These are phyloP conservation scores for Alligator sinensis DNA, from an alignment of 2,113 vertebrate genomes.

Conservation along the genomic window DNA sequence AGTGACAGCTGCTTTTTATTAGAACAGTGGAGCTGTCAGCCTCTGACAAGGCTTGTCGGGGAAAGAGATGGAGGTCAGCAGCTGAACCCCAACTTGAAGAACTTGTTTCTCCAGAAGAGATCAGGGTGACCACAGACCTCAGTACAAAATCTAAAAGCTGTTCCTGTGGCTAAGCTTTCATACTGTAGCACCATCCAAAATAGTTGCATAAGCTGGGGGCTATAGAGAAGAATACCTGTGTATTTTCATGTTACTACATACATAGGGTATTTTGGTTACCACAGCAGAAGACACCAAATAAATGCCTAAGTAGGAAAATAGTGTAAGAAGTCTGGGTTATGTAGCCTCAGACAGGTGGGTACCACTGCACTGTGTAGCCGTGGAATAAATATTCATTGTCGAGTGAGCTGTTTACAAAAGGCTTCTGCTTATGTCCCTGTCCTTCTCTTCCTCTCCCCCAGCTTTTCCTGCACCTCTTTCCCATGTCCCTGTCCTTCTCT, in stretches of 20 bases:
- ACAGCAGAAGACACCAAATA: background rate
- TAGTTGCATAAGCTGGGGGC: background rate
- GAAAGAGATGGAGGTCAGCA: background rate
- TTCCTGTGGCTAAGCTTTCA: background rate
- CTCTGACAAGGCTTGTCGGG: background rate
- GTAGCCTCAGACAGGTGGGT: background rate
- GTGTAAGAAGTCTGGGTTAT: background rate
- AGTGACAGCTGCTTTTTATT: background rate
- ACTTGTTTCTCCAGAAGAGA: background rate
- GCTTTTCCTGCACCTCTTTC: too few species aligned
- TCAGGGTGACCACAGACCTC: background rate
- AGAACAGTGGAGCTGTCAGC: background rate
- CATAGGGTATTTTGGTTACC: background rate
- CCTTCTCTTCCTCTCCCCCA: background rate
- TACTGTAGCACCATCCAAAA: background rate
- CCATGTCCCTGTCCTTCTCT: background rate
- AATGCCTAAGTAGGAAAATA: background rate
- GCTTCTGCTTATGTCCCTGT: background rate
- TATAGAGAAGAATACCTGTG: background rate
- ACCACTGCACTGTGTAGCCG: background rate
- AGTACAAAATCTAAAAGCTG: background rate
- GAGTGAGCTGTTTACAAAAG: background rate
- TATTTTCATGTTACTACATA: background rate
- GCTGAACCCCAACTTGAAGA: background rate
- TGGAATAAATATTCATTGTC: background rate